These are phyloP conservation scores for Eilema sororculum DNA, from an alignment of 2,888 invertebrate species.

Conservation along the genomic window DNA sequence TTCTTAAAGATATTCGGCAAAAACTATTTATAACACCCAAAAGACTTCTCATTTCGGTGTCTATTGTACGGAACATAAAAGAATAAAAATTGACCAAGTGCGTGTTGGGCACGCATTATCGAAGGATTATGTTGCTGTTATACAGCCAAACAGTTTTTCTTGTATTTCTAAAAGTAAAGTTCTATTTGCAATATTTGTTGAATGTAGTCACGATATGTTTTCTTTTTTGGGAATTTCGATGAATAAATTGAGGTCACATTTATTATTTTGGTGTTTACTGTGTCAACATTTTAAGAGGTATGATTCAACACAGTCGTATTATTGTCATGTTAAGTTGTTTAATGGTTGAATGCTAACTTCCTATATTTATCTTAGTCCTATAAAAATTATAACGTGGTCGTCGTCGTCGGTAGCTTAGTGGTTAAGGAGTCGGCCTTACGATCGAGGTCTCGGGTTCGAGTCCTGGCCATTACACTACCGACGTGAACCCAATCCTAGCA, in stretches of 20 bases:
- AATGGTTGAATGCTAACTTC: no score
- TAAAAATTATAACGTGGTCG: no score
- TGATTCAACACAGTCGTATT: no score
- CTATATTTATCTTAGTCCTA: no score
- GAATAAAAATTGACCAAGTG: slow-evolving; percentile 41
- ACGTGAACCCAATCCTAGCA: no score
- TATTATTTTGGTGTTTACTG: background rate
- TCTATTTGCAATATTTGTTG: slow-evolving; percentile 24
- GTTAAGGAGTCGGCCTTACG: no score
- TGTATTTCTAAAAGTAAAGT: slow-evolving; percentile 31
- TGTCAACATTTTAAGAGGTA: background rate
- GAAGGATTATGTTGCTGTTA: slow-evolving; percentile 29
- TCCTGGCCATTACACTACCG: no score
- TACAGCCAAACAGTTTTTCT: slow-evolving; percentile 28
- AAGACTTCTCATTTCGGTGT: slow-evolving; percentile 28
- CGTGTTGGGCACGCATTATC: slow-evolving; percentile 43
- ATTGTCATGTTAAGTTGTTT: no score
- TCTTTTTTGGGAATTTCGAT: background rate
- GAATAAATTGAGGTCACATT: background rate
- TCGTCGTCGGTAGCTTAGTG: no score
- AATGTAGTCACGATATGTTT: slow-evolving; percentile 28
- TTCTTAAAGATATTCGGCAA: slow-evolving; percentile 2
- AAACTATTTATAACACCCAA: slow-evolving; percentile 22
- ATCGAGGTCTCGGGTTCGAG: no score
- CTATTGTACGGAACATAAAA: slow-evolving; percentile 39